phyloP scores from a whole-genome alignment of 2,797 vertebrate species.

The Phoxinus dragarum region DNA sequence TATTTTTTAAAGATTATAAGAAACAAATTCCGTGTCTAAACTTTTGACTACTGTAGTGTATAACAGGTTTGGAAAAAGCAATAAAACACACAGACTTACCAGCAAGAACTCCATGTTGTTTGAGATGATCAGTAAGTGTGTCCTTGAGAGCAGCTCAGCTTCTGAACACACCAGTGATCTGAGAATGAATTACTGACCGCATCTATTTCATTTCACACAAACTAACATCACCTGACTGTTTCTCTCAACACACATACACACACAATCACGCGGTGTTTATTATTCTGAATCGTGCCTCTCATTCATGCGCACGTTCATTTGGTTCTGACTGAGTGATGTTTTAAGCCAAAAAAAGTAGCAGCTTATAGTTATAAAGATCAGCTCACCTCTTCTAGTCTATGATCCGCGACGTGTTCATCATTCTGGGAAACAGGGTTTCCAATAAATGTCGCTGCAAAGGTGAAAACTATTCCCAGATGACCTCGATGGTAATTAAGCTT shows the following conservation, averaged over 20 bases:
- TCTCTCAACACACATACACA: not conserved
- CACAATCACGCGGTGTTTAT: not conserved
- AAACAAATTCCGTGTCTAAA: not conserved
- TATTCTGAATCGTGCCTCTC: not conserved
- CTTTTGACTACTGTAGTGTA: not conserved
- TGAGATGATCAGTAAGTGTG: not conserved
- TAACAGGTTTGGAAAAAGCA: not conserved
- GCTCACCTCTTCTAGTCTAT: not conserved
- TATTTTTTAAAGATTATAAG: rapidly evolving
- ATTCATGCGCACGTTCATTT: not conserved
- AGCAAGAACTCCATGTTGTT: conserved; percentile 75
- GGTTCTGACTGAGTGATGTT: not conserved
- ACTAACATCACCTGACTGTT: not conserved
- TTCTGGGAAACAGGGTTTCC: not conserved
- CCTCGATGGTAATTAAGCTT: not conserved
- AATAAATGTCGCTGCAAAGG: not conserved
- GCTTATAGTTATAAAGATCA: not conserved
- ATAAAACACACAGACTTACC: conserved; percentile 65
- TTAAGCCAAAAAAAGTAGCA: not conserved
- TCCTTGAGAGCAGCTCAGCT: not conserved
- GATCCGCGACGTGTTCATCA: not conserved
- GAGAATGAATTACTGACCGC: not conserved
- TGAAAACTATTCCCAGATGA: not conserved
- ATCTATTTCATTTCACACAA: not conserved
- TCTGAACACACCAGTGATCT: conserved; percentile 10